Percentiles rank a stretch among this genome's conserved stretches.
phyloP scores from a whole-genome alignment of 2,888 invertebrate species.

The Volucella inanis region DNA sequence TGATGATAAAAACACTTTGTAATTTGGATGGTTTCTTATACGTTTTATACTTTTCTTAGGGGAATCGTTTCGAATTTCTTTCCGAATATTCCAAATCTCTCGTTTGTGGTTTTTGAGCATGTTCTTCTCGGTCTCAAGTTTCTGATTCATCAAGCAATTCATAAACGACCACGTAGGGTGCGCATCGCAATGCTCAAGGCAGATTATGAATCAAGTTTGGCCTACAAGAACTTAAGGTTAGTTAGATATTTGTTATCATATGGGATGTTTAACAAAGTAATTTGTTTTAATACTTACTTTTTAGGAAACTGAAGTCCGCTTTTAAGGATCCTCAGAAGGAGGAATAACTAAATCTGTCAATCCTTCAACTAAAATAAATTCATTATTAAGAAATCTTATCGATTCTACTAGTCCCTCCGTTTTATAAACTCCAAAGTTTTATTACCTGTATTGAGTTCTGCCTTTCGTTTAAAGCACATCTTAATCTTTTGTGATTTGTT shows the following conservation, averaged over 20 bases:
- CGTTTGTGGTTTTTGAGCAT: constrained; percentile 89
- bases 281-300: too few species aligned
- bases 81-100: constrained; percentile 80
- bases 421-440: too few species aligned
- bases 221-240: constrained; percentile 84
- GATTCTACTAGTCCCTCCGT: too few species aligned
- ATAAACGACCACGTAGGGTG: constrained; percentile 88
- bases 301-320: constrained; percentile 79
- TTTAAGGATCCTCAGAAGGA: constrained; percentile 78
- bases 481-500: neutral
- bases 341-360: constrained; percentile 57
- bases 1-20: neutral
- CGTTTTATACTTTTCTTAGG: constrained; percentile 74
- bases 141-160: constrained; percentile 87
- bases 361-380: neutral
- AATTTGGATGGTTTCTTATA: neutral
- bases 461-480: too few species aligned
- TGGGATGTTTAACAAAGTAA: neutral
- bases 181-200: constrained; percentile 86
- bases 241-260: neutral
- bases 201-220: constrained; percentile 86
- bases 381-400: too few species aligned
- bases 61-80: constrained; percentile 80
- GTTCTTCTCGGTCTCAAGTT: constrained; percentile 87
- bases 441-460: too few species aligned